phyloP scores from a whole-genome alignment of 2,888 invertebrate species.

The Nomada flava region DNA sequence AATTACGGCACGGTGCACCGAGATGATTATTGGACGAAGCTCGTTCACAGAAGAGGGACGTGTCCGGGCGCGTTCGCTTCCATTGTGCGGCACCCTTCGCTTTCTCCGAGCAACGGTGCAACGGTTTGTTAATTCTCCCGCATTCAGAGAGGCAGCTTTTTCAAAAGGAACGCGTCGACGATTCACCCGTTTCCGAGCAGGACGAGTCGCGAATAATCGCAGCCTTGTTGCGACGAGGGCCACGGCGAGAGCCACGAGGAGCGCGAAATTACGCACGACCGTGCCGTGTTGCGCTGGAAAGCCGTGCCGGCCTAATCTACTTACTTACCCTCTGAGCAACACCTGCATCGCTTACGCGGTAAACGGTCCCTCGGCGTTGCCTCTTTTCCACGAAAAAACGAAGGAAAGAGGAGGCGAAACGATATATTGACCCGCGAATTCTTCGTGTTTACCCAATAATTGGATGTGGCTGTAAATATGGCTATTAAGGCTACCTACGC shows the following conservation, averaged over 20 bases:
- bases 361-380: conserved; percentile 42
- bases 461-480: conserved; percentile 81
- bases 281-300: conserved; percentile 19
- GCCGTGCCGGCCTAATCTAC: conserved; percentile 49
- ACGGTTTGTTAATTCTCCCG: conserved; percentile 50
- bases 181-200: not conserved
- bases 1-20: conserved; percentile 68
- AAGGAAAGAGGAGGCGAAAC: not conserved
- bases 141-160: conserved; percentile 23
- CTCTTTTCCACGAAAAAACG: not conserved
- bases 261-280: conserved; percentile 36
- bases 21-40: conserved; percentile 55
- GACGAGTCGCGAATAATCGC: not conserved
- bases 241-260: not conserved
- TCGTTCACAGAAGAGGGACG: conserved; percentile 49
- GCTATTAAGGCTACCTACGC: conserved; percentile 77
- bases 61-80: conserved; percentile 53
- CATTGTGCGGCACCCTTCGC: conserved; percentile 58
- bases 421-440: conserved; percentile 66
- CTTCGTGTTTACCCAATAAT: conserved; percentile 80
- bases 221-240: not conserved
- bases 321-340: conserved; percentile 49
- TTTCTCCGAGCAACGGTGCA: conserved; percentile 26
- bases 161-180: conserved; percentile 24
- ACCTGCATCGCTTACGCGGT: conserved; percentile 64